Evolutionary conservation across 2,888 invertebrate genomes (phyloP), one percentile per base, ranked within the genome.

Genomic region (Octonoba sinensis): DNA sequence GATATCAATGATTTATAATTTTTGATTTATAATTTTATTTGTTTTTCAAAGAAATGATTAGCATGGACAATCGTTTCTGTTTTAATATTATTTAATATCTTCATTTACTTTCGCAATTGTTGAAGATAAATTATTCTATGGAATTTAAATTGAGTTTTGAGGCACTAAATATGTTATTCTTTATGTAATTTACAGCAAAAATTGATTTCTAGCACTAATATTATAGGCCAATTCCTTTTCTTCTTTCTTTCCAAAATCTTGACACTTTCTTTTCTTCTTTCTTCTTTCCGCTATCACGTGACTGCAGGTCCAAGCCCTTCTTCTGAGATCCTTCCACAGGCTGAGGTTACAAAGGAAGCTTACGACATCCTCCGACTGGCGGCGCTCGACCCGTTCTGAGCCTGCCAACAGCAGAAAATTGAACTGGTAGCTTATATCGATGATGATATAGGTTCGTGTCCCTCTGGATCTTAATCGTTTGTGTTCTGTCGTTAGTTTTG

Each of bases 341-440:
- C 46, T 76, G 18, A 54, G 66, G 49, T 60, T 82, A 24, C 82
- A 76, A 56, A 71, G 75, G 46, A 72, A 72, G 62, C 59, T 82
- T 16, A 66, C 72, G 1, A 47, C 76, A 4, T 82, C 82, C 11
- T 66, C 82, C 3, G 82, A 82, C 54, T 76, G 67, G 71, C 54
- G 76, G 20, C 72, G 76, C 16, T 82, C 82, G 22, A 77, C 72
- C n/a, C 76, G 62, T 27, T 85, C 62, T 0, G 81, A 74, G 22
- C 44, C 20, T n/a, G 27, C 66, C n/a, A 64, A 64, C 46, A 69
- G 70, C 64, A 82, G 59, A 59, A 75, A 65, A 51, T 13, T 56
- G 13, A 27, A 47, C 47, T 46, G 65, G 24, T 46, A 49, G 49
- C 18, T 24, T 16, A 16, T 16, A 49, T 49, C 16, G 8, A 3